These are phyloP conservation scores for Xiphophorus birchmanni DNA, from an alignment of 2,797 vertebrate genomes.

Conservation along the genomic window DNA sequence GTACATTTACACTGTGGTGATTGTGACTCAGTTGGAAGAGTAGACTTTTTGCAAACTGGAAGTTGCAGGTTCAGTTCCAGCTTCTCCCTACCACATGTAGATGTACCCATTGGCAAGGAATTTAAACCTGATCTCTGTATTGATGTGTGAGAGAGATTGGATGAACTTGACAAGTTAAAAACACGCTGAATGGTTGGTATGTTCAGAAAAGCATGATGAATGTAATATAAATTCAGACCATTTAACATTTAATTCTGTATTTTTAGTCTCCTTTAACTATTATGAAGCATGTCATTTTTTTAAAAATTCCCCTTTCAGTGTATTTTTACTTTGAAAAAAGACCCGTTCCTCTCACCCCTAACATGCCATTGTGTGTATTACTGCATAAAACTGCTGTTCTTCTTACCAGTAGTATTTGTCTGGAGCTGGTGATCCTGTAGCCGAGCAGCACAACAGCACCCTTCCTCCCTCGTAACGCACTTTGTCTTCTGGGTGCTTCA, in stretches of 20 bases:
- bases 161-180: background rate
- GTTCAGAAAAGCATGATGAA: background rate
- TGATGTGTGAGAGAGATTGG: background rate
- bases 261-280: background rate
- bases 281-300: background rate
- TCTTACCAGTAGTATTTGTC: slow-evolving; percentile 94
- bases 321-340: background rate
- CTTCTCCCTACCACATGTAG: background rate
- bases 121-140: background rate
- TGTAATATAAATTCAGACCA: background rate
- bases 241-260: background rate
- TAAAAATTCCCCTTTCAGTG: background rate
- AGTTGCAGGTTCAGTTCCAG: background rate
- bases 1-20: background rate
- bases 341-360: background rate
- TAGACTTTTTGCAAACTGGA: background rate
- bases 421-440: slow-evolving; percentile 86
- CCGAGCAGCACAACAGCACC: slow-evolving; percentile 90
- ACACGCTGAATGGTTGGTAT: background rate
- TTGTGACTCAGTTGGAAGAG: background rate
- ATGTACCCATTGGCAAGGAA: background rate
- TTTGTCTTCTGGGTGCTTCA: slow-evolving; percentile 90
- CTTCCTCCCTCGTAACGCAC: slow-evolving; percentile 87
- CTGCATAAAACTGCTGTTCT: background rate
- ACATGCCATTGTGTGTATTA: background rate